Evolutionary conservation across 2,797 vertebrate genomes (phyloP), one percentile per base, ranked within the genome.

Genomic region (Coccyzus lansbergi): DNA sequence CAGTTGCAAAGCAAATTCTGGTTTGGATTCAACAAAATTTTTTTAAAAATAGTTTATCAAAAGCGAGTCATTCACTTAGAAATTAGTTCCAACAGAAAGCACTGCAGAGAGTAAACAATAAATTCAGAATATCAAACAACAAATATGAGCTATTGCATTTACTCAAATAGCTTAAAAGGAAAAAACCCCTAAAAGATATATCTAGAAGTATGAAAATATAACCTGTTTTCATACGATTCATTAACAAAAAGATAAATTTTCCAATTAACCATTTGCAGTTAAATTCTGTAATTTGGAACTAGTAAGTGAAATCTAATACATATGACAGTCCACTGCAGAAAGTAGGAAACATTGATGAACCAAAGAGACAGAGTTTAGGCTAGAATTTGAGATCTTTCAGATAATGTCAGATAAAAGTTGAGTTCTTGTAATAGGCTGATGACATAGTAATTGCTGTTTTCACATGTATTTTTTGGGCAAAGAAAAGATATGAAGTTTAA

Each of bases 1-100:
- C 42, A 71, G 28, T 34, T 71, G 33, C 67, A 80, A 88, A 95
- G 52, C n/a, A 90, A 79, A 81, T 90, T 92, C 44, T 86, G n/a
- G n/a, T 53, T 91, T 82, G 42, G 17, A 79, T 82, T 90, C 59
- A 86, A 55, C 19, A 44, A 83, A 86, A 42, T 52, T 82, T 52
- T 82, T 29, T n/a, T 52, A 81, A 67, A 34, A 92, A 72, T 11
- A 67, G 36, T 79, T 88, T 62, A 38, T 38, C 71, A 77, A 74
- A 90, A 83, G 38, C 38, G 33, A 93, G 31, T 77, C 15, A 79
- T 86, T 90, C 82, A 51, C 22, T 94, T 74, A 60, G 38, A 79
- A 53, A 88, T 34, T 42, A 67, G 31, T 24, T 86, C 36, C 38
- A 94, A 58, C 15, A 71, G 19, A 69, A 92, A 68, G 22, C 29